Percentiles rank a stretch among this genome's conserved stretches.
Conservation (phyloP, 1,140 invertebrate species). For the Drosophila setifemur region DNA sequence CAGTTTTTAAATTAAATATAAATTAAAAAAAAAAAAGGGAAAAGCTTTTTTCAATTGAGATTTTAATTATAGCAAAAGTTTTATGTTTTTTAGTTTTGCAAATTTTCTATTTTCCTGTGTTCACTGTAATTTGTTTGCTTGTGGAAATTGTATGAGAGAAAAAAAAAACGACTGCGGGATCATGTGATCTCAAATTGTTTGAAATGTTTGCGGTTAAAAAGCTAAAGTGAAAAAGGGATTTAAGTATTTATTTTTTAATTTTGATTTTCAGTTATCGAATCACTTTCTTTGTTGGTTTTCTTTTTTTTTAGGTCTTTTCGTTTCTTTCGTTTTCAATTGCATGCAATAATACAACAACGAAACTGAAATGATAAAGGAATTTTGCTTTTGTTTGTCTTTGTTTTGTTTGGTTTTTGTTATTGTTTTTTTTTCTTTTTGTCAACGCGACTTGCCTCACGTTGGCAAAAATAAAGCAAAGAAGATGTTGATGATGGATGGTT, state of each 20-base stretch:
- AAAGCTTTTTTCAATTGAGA: too few relatives aligned
- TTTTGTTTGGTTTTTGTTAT: background rate
- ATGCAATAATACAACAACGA: constrained; percentile 11
- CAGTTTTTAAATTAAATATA: too few relatives aligned
- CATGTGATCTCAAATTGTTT: constrained; percentile 9
- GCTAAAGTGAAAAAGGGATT: background rate
- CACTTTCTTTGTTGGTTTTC: background rate
- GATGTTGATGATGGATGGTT: constrained; percentile 2
- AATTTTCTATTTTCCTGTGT: too few relatives aligned
- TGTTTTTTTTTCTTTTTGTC: constrained; percentile 1
- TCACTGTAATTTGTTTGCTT: background rate
- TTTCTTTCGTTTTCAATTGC: constrained; percentile 2
- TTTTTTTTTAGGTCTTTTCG: background rate
- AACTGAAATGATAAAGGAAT: constrained; percentile 17
- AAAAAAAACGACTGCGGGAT: background rate
- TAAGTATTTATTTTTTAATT: background rate
- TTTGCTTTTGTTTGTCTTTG: constrained; percentile 3
- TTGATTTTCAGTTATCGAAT: background rate
- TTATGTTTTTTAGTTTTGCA: too few relatives aligned
- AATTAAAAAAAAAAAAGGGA: too few relatives aligned
- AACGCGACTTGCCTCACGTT: constrained; percentile 25
- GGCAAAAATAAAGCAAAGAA: constrained; percentile 3
- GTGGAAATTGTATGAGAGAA: too few relatives aligned
- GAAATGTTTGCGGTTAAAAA: constrained; percentile 2
- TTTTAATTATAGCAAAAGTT: too few relatives aligned